Evolutionary conservation across 1,140 invertebrate species (phyloP).

Genomic region (Meloidogyne floridensis): DNA sequence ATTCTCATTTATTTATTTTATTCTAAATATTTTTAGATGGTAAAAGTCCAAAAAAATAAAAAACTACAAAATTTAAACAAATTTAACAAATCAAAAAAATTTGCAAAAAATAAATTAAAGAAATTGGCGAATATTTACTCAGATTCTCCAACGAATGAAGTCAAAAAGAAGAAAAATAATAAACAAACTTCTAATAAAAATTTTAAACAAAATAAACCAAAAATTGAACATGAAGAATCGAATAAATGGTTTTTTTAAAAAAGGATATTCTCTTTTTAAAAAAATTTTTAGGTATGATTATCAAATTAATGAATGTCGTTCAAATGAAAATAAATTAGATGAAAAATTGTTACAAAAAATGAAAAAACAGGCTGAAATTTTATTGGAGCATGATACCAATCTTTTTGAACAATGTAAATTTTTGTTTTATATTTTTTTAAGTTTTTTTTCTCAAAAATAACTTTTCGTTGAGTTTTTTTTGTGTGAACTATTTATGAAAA

Average conservation of each 20-base stretch:
- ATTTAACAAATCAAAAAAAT: neutral
- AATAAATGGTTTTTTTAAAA: slow-evolving; percentile 1
- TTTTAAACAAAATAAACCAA: neutral
- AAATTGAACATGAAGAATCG: neutral
- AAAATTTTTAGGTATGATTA: neutral
- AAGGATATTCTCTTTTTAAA: neutral
- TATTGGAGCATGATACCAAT: neutral
- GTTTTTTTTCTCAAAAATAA: too few species aligned
- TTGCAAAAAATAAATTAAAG: neutral
- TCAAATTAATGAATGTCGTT: neutral
- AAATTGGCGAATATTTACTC: neutral
- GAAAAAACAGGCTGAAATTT: neutral
- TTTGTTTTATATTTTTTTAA: neutral
- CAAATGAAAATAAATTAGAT: neutral
- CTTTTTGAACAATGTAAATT: slow-evolving; percentile 10
- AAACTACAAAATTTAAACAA: neutral
- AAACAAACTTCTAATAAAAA: neutral
- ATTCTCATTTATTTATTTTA: too few species aligned
- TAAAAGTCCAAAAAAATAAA: neutral
- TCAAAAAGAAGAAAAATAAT: neutral
- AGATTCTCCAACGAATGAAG: neutral
- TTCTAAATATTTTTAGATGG: neutral
- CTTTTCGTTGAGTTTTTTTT: too few species aligned
- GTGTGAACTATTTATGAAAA: too few species aligned
- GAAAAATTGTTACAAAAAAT: neutral